Conservation (phyloP, 2,888 invertebrate species). For the Artemia sinica region DNA sequence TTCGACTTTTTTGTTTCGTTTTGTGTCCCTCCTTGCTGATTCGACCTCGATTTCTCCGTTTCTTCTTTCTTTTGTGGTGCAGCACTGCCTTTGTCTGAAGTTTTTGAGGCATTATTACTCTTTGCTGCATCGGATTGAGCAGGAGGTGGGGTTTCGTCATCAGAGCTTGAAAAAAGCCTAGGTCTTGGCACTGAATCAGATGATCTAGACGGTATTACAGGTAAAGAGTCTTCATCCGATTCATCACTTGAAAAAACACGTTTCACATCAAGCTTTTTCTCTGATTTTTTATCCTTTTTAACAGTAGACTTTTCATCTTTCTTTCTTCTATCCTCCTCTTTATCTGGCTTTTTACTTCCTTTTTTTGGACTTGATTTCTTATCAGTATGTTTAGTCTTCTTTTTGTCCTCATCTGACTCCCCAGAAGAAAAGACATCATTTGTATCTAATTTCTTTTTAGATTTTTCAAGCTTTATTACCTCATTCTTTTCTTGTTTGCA, state of each 20-base stretch:
- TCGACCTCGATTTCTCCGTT: neutral
- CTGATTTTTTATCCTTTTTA: conserved; percentile 18
- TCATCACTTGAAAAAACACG: neutral
- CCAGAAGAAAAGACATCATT: conserved; percentile 26
- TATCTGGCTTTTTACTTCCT: neutral
- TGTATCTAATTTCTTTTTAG: conserved; percentile 33
- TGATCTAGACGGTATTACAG: neutral
- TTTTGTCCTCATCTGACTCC: conserved; percentile 42
- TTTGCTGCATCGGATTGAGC: neutral
- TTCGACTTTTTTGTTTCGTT: neutral
- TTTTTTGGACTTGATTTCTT: conserved; percentile 52
- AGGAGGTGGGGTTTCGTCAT: neutral
- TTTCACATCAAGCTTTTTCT: conserved; percentile 12
- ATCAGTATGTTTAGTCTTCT: conserved; percentile 29
- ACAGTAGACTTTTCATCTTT: neutral
- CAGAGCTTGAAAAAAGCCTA: conserved; percentile 2
- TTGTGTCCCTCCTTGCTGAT: conserved; percentile 1
- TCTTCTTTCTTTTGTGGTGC: neutral
- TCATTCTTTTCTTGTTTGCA: conserved; percentile 22
- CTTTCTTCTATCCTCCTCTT: conserved; percentile 3
- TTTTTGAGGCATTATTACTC: no score
- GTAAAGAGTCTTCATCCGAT: conserved; percentile 1
- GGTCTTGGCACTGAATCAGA: conserved; percentile 4
- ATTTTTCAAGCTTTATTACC: conserved; percentile 25
- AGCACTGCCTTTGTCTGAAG: neutral